phyloP scores from a whole-genome alignment of 2,888 invertebrate genomes.

The Hirtodrosophila trivittata region DNA sequence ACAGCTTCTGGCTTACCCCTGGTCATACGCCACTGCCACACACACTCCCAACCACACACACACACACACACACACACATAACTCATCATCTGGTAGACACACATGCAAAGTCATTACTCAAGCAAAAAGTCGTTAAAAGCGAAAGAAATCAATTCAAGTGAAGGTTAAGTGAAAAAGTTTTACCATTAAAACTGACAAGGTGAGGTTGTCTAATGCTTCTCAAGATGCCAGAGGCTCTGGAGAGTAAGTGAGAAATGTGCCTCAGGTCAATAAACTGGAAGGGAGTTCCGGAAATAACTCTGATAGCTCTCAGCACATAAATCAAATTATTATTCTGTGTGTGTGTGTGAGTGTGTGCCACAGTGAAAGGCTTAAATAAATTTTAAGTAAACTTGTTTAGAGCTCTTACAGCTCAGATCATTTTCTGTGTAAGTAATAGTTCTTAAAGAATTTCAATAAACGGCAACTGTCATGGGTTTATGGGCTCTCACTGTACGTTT shows the following conservation, averaged over 20 bases:
- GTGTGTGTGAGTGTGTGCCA: no score
- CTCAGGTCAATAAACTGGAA: conserved; percentile 50
- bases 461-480: conserved; percentile 21
- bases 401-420: no score
- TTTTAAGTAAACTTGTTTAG: no score
- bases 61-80: conserved; percentile 30
- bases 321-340: conserved; percentile 37
- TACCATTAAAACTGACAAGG: conserved; percentile 65
- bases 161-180: conserved; percentile 71
- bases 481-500: not conserved
- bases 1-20: no score
- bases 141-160: conserved; percentile 64
- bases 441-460: conserved; percentile 1
- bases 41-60: not conserved
- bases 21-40: no score
- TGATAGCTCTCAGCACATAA: conserved; percentile 36
- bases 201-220: conserved; percentile 48
- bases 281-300: conserved; percentile 16
- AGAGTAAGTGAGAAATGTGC: conserved; percentile 42
- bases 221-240: no score
- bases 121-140: conserved; percentile 65
- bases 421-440: no score
- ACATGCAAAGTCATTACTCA: conserved; percentile 74
- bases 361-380: conserved; percentile 29
- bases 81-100: conserved; percentile 59